These are phyloP conservation scores for Leptinotarsa undecemlineata DNA, from an alignment of 1,140 invertebrate species.

Conservation along the genomic window DNA sequence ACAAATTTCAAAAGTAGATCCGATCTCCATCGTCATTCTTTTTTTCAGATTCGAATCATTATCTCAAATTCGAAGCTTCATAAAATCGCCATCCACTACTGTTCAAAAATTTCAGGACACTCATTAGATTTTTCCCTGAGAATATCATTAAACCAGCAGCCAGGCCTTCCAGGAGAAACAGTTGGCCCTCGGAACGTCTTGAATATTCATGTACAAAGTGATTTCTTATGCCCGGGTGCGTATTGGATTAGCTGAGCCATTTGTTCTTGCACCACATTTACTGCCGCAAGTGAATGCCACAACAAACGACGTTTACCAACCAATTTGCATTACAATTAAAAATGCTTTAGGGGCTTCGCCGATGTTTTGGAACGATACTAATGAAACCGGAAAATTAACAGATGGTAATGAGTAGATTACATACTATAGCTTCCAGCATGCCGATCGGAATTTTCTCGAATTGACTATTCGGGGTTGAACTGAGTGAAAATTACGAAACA, in stretches of 20 bases:
- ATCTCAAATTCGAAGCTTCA: no score
- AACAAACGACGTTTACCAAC: slow-evolving; percentile 2
- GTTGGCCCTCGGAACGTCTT: background rate
- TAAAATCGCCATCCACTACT: no score
- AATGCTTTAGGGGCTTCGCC: background rate
- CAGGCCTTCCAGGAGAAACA: no score
- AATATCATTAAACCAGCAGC: no score
- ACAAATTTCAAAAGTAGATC: no score
- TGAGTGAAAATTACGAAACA: background rate
- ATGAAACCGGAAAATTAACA: background rate
- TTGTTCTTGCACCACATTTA: slow-evolving; percentile 4
- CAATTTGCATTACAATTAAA: slow-evolving; percentile 4
- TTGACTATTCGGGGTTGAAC: background rate
- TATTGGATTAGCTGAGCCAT: slow-evolving; percentile 9
- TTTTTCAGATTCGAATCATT: no score
- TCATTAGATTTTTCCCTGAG: no score
- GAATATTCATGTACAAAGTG: slow-evolving; percentile 12
- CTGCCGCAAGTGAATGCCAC: background rate
- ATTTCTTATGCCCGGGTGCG: slow-evolving; percentile 11
- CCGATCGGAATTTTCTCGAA: background rate
- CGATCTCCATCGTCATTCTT: no score
- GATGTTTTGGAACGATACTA: slow-evolving; percentile 2
- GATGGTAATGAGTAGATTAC: background rate
- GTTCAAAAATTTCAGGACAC: no score
- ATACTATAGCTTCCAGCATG: background rate